A percentile compares a stretch with the other conserved stretches of the same genome.
phyloP scores from a whole-genome alignment of 2,888 invertebrate species.

The Leucania comma region DNA sequence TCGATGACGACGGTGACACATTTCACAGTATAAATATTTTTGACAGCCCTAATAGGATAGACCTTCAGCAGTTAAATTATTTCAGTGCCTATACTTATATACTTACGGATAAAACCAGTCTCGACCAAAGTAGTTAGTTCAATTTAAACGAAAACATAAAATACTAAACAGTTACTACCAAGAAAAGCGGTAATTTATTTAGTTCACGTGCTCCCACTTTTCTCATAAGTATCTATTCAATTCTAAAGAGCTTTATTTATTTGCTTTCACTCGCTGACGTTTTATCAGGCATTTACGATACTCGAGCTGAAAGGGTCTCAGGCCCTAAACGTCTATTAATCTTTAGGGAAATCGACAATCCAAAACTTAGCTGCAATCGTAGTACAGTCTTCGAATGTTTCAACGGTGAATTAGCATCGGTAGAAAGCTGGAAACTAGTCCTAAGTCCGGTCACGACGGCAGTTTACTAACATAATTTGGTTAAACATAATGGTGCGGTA shows the following conservation, averaged over 20 bases:
- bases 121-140: slow-evolving; percentile 4
- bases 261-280: slow-evolving; percentile 49
- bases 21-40: background rate
- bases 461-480: slow-evolving; percentile 45
- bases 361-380: slow-evolving; percentile 42
- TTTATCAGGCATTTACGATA: slow-evolving; percentile 55
- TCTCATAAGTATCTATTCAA: slow-evolving; percentile 57
- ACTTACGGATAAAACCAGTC: background rate
- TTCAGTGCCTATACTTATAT: background rate
- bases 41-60: background rate
- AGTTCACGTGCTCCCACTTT: slow-evolving; percentile 40
- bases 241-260: slow-evolving; percentile 58
- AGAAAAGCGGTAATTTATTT: slow-evolving; percentile 42
- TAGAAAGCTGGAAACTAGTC: slow-evolving; percentile 54
- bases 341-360: slow-evolving; percentile 56
- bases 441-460: slow-evolving; percentile 44
- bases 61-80: background rate
- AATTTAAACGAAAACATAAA: slow-evolving; percentile 38
- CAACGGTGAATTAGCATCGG: slow-evolving; percentile 51
- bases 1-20: background rate
- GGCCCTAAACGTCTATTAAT: slow-evolving; percentile 57
- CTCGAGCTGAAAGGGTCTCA: slow-evolving; percentile 44
- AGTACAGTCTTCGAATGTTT: slow-evolving; percentile 49
- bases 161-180: slow-evolving; percentile 25
- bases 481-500: slow-evolving; percentile 37